Base-by-base conservation (phyloP, 2,797 vertebrate genomes). In the Enteromius radiatus region DNA sequence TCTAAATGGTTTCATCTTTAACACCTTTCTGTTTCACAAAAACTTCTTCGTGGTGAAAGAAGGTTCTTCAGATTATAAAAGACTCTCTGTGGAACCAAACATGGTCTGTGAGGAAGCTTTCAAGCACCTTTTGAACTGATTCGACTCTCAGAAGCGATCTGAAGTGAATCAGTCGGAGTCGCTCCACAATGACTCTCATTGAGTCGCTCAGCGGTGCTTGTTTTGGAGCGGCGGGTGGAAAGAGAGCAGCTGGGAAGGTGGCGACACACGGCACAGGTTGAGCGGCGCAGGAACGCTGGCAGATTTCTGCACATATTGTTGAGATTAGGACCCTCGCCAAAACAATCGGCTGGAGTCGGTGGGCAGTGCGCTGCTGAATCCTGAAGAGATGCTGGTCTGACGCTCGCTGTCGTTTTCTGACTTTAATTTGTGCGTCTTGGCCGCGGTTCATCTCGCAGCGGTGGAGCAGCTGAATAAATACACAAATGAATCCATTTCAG, bases 251-350 rank as follows among this genome's bases (percentile, higher is more conserved):
- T 76, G 70, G 80, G 74, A 80, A 83, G 83, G 78, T 88, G 78
- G 74, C 15, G 83, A 89, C 82, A 83, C 80, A 84, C 71, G 80
- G 85, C 52, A 45, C 84, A 83, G 80, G 63, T 81, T 71, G 70
- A 85, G 76, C 64, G 28, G 73, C 33, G 56, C 21, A 33, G 31
- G 84, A 85, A 80, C 86, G 76, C 78, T 86, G 89, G 86, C 82
- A 82, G 80, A 78, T 85, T 88, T 86, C 86, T 71, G 85, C 85
- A 82, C 80, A 69, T 80, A 80, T 78, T n/a, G 63, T 28, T 19
- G 33, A 89, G 89, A 91, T 92, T 89, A 92, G 84, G 33, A 73
- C 81, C 10, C 65, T 76, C 75, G 84, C 67, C 89, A 87, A 89
- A 92, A 86, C 89, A 86, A 84, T 87, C 19, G 77, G 14, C 69